phyloP scores from a whole-genome alignment of 2,797 vertebrate genomes.

The Xiphophorus birchmanni region DNA sequence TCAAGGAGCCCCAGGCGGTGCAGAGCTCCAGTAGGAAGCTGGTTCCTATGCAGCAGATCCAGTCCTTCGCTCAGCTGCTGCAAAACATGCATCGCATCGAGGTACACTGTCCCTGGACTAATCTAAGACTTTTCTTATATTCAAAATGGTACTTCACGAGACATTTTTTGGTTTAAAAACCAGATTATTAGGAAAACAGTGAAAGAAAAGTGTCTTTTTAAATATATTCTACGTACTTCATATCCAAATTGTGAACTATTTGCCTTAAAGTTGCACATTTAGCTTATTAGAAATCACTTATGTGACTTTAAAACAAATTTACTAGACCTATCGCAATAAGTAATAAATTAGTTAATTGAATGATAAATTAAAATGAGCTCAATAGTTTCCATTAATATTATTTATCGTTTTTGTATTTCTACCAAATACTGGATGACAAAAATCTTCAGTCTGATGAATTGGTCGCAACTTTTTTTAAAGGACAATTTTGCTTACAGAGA shows the following conservation, averaged over 20 bases:
- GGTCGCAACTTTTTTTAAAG: too few species aligned
- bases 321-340: too few species aligned
- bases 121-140: neutral
- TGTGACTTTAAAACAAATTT: neutral
- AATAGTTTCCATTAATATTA: too few species aligned
- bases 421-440: too few species aligned
- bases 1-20: slow-evolving; percentile 37
- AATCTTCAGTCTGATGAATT: too few species aligned
- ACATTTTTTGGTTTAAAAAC: neutral
- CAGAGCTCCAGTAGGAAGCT: slow-evolving; percentile 52
- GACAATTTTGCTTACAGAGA: too few species aligned
- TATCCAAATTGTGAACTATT: neutral
- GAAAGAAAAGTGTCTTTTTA: neutral
- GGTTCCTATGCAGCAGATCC: slow-evolving; percentile 85
- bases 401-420: too few species aligned
- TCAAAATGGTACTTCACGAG: neutral
- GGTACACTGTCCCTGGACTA: slow-evolving; percentile 73
- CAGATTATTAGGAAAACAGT: neutral
- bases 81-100: slow-evolving; percentile 89
- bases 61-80: slow-evolving; percentile 87
- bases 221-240: neutral
- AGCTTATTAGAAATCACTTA: neutral
- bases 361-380: too few species aligned
- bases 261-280: neutral
- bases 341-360: too few species aligned